These are phyloP conservation scores for Borostomias antarcticus DNA, from an alignment of 2,797 vertebrate genomes.

Conservation along the genomic window DNA sequence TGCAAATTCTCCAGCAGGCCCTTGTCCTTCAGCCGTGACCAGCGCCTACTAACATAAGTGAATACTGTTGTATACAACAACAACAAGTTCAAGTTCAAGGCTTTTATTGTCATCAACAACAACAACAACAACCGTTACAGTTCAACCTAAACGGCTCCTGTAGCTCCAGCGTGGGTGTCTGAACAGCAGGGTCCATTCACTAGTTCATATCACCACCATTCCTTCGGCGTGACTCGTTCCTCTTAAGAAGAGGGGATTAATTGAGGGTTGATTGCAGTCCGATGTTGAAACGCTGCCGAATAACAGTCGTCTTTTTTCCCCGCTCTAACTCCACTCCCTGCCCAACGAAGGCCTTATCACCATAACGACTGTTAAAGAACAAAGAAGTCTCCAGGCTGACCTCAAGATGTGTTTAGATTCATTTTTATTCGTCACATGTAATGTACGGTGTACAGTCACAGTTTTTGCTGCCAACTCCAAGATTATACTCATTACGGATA, in stretches of 20 bases:
- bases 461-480: too few relatives aligned
- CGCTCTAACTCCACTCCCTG: neutral
- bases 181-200: neutral
- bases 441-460: too few relatives aligned
- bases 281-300: neutral
- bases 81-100: too few relatives aligned
- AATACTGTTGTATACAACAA: too few relatives aligned
- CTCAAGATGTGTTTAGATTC: too few relatives aligned
- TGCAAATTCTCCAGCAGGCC: neutral
- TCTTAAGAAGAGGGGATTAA: conserved; percentile 23
- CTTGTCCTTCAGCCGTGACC: neutral
- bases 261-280: neutral
- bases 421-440: too few relatives aligned
- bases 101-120: too few relatives aligned
- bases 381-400: neutral
- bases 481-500: too few relatives aligned
- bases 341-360: neutral
- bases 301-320: neutral
- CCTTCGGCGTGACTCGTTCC: conserved; percentile 23
- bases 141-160: neutral
- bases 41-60: neutral
- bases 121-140: neutral
- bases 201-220: neutral
- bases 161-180: neutral
- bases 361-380: neutral